Conservation (phyloP, 2,797 vertebrate species). For the Protosalanx chinensis region DNA sequence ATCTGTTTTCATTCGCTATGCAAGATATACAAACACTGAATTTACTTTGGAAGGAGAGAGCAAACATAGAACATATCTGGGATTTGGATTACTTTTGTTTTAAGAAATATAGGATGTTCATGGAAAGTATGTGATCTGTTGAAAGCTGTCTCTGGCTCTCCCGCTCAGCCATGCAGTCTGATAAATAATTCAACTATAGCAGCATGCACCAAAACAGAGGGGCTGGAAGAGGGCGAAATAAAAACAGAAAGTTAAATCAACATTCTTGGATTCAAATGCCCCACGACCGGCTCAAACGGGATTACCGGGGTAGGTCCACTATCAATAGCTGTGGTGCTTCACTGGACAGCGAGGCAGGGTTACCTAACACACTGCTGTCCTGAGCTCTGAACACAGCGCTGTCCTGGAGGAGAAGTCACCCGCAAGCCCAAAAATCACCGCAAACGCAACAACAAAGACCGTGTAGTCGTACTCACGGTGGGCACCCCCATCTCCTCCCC, state of each 20-base stretch:
- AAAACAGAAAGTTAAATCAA: slow-evolving; percentile 66
- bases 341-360: slow-evolving; percentile 6
- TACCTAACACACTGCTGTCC: slow-evolving; percentile 23
- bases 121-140: slow-evolving; percentile 36
- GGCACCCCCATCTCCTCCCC: no score
- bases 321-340: slow-evolving; percentile 61
- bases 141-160: slow-evolving; percentile 48
- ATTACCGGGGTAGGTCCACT: slow-evolving; percentile 67
- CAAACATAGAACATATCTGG: background rate
- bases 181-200: slow-evolving; percentile 76
- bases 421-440: slow-evolving; percentile 30
- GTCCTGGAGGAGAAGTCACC: slow-evolving; percentile 38
- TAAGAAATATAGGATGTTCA: background rate
- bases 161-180: slow-evolving; percentile 50
- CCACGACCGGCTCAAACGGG: slow-evolving; percentile 52
- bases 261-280: slow-evolving; percentile 54
- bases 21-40: no score
- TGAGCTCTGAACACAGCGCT: slow-evolving; percentile 9
- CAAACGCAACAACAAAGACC: slow-evolving; percentile 9
- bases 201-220: slow-evolving; percentile 56
- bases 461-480: background rate
- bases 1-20: no score
- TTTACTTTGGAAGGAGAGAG: no score
- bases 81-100: background rate
- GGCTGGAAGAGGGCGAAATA: slow-evolving; percentile 46